A percentile compares a stretch with the other conserved stretches of the same genome.
Conservation (phyloP, 2,113 vertebrate genomes). For the Heterochromis multidens region DNA sequence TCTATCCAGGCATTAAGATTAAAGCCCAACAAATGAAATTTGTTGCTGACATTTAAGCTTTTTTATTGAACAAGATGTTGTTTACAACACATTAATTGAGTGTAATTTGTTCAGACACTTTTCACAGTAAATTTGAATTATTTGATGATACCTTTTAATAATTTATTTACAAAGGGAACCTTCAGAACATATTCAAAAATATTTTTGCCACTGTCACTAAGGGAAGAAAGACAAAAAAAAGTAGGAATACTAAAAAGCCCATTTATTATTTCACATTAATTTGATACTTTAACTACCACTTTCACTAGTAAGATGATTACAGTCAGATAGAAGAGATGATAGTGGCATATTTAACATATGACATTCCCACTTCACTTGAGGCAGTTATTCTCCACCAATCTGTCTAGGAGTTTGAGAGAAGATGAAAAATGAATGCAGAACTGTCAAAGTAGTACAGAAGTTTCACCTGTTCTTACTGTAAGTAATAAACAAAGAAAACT, state of each 20-base stretch:
- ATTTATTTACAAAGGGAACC: not conserved
- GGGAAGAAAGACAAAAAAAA: not conserved
- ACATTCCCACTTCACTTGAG: not conserved
- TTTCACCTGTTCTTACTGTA: not conserved
- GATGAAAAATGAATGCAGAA: not conserved
- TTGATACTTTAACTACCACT: not conserved
- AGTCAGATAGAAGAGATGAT: not conserved
- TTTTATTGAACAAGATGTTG: slow-evolving; percentile 9
- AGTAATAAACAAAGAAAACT: not conserved
- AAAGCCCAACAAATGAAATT: slow-evolving; percentile 48
- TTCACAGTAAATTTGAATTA: not conserved
- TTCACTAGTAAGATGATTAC: not conserved
- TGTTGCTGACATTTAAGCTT: slow-evolving; percentile 40
- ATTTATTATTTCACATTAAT: not conserved
- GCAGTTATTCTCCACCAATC: not conserved
- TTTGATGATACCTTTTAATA: not conserved
- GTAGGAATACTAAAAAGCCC: not conserved
- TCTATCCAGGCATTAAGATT: slow-evolving; percentile 30
- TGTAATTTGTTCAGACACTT: not conserved
- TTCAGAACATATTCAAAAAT: not conserved
- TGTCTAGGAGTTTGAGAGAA: not conserved
- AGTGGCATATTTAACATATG: not conserved
- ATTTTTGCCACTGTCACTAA: not conserved
- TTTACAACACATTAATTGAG: not conserved
- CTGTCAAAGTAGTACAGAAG: not conserved